Conservation (phyloP, 2,888 invertebrate species). For the Eupithecia centaureata region DNA sequence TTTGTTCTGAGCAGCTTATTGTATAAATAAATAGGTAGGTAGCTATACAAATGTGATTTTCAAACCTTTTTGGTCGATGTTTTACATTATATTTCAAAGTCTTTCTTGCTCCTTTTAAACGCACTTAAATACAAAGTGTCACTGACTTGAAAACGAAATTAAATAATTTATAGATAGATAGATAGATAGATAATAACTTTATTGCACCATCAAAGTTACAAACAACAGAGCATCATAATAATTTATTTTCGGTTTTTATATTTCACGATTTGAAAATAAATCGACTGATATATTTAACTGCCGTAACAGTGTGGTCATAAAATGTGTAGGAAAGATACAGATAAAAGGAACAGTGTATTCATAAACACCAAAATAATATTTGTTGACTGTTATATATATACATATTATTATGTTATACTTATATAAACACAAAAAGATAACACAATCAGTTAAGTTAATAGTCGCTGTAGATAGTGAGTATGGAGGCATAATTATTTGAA, state of each 20-base stretch:
- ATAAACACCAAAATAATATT: conserved; percentile 1
- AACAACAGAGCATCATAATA: too few relatives aligned
- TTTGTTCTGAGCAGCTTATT: too few relatives aligned
- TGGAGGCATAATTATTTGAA: background rate
- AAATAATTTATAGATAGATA: too few relatives aligned
- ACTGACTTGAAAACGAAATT: too few relatives aligned
- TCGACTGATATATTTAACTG: too few relatives aligned
- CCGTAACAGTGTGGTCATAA: background rate
- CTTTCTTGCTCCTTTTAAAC: background rate
- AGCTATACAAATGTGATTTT: too few relatives aligned
- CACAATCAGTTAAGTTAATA: background rate
- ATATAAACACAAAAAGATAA: background rate
- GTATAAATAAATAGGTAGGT: background rate
- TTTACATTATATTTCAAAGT: background rate
- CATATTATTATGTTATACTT: too few relatives aligned
- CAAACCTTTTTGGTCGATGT: too few relatives aligned
- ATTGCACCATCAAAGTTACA: too few relatives aligned
- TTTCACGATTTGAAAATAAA: background rate
- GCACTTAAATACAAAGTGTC: background rate
- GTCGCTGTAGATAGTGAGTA: background rate
- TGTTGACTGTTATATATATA: conserved; percentile 1
- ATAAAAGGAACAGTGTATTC: background rate
- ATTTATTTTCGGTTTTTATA: too few relatives aligned
- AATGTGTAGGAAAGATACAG: background rate
- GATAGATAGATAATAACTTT: too few relatives aligned